Evolutionary conservation across 2,113 vertebrate species (phyloP).

Genomic region (Erythrocercus mccallii): DNA sequence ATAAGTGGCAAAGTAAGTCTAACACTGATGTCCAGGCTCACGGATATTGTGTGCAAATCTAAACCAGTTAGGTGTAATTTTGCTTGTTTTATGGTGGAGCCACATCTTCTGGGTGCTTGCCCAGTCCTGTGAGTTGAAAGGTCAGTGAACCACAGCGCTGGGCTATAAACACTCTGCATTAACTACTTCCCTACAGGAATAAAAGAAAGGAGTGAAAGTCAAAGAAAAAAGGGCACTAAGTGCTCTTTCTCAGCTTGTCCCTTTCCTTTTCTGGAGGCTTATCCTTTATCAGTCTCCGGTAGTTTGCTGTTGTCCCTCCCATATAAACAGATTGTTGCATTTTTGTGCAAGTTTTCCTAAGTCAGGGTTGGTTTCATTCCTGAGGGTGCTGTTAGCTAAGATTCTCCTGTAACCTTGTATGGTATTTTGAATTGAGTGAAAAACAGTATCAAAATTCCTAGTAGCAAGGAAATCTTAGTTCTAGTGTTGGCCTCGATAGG

Average conservation of each 20-base stretch:
- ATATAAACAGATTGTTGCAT: neutral
- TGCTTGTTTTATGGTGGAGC: neutral
- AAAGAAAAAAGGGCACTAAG: neutral
- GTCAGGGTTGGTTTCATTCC: neutral
- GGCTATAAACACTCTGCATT: neutral
- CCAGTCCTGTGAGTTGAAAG: neutral
- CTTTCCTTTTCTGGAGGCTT: neutral
- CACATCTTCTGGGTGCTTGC: neutral
- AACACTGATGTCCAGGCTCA: neutral
- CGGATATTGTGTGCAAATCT: neutral
- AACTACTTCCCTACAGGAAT: neutral
- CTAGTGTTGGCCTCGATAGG: neutral
- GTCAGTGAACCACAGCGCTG: neutral
- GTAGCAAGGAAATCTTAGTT: neutral
- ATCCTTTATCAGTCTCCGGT: neutral
- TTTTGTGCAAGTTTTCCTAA: neutral
- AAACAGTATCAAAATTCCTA: neutral
- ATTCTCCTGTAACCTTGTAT: neutral
- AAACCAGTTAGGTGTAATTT: neutral
- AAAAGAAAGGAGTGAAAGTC: neutral
- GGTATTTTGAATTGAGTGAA: neutral
- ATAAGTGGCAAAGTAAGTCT: neutral
- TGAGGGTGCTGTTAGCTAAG: rapidly evolving
- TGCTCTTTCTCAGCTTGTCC: neutral
- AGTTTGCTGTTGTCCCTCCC: neutral